These are phyloP conservation scores for Julus scanicus DNA, from an alignment of 2,888 invertebrate genomes.

Conservation along the genomic window DNA sequence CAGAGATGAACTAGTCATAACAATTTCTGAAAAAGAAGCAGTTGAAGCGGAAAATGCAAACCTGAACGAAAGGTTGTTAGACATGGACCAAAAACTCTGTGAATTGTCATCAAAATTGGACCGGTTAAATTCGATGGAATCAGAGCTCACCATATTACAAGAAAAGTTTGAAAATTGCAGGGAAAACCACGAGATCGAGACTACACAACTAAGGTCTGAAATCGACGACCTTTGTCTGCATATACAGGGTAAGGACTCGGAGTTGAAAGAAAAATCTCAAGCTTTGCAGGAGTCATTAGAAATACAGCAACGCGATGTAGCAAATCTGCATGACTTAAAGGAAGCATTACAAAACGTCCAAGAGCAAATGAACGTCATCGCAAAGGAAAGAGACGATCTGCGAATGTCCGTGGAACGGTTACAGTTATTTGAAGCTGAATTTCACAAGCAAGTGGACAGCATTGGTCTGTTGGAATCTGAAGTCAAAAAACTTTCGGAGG, in stretches of 20 bases:
- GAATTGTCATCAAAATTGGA: not conserved
- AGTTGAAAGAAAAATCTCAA: conserved; percentile 20
- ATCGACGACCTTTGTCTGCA: not conserved
- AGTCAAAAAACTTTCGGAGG: not conserved
- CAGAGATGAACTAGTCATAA: not conserved
- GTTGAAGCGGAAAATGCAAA: not conserved
- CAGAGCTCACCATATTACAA: not conserved
- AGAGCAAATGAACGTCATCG: not conserved
- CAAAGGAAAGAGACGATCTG: not conserved
- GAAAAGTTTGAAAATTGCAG: not conserved
- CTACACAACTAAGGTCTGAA: not conserved
- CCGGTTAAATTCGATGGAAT: not conserved
- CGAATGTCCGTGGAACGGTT: conserved; percentile 49
- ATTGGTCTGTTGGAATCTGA: conserved; percentile 48
- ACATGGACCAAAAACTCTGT: not conserved
- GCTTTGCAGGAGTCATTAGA: not conserved
- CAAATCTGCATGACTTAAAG: not conserved
- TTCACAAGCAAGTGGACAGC: conserved; percentile 46
- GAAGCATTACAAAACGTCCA: not conserved
- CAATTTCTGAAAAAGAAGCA: not conserved
- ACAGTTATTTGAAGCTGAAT: conserved; percentile 56
- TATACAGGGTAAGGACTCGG: not conserved
- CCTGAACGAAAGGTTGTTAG: not conserved
- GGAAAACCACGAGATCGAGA: not conserved
- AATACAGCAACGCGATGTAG: not conserved